A percentile compares a stretch with the other conserved stretches of the same genome.
Conservation (phyloP, 2,797 vertebrate species). For the Melopsittacus undulatus region DNA sequence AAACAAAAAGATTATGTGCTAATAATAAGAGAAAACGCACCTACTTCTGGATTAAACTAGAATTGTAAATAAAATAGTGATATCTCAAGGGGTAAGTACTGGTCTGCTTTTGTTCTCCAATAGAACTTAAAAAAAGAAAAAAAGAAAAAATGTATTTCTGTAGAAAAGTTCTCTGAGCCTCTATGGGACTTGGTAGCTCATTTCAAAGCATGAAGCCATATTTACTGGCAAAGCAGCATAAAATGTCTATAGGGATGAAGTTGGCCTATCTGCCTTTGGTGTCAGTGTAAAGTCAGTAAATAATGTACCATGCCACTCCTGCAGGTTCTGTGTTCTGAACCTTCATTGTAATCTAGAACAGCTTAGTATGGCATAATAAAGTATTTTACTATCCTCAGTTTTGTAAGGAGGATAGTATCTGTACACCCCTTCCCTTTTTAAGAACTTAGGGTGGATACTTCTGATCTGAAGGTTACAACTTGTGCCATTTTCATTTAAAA, state of each 20-base stretch:
- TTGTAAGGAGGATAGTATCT: background rate
- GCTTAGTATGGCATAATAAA: background rate
- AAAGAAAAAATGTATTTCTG: background rate
- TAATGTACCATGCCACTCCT: background rate
- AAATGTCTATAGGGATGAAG: background rate
- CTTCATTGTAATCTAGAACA: background rate
- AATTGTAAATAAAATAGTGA: background rate
- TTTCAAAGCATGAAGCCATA: background rate
- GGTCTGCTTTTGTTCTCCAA: background rate
- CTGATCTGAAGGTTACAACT: background rate
- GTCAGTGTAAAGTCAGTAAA: background rate
- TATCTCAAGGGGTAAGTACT: background rate
- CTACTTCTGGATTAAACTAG: background rate
- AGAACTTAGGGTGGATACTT: background rate
- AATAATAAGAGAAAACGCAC: background rate
- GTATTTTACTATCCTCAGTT: background rate
- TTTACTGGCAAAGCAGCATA: background rate
- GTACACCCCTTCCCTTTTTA: background rate
- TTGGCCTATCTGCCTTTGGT: background rate
- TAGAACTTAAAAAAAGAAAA: background rate
- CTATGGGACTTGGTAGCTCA: background rate
- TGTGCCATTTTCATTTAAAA: background rate
- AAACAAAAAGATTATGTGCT: slow-evolving; percentile 32
- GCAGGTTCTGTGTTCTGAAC: background rate
- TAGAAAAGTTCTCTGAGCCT: background rate